Evolutionary conservation across 1,140 invertebrate genomes (phyloP).

Genomic region (Apis dorsata): DNA sequence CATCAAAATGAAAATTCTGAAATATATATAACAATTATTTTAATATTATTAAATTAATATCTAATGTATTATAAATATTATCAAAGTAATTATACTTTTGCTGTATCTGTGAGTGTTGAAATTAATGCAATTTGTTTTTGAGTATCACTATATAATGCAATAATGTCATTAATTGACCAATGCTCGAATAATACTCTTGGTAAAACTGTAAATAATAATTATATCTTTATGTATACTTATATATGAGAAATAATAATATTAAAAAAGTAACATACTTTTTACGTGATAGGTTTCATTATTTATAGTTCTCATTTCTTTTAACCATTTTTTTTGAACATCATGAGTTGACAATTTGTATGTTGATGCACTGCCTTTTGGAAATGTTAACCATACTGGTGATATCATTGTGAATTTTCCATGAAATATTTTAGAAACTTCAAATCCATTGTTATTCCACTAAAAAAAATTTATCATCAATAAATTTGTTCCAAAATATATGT

Average conservation of each 20-base stretch:
- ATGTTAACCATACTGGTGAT: slow-evolving; percentile 96
- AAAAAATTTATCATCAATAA: slow-evolving; percentile 66
- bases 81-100: slow-evolving; percentile 77
- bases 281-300: slow-evolving; percentile 79
- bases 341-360: slow-evolving; percentile 85
- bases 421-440: slow-evolving; percentile 95
- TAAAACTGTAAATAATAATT: slow-evolving; percentile 82
- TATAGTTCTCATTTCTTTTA: slow-evolving; percentile 84
- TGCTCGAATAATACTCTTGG: slow-evolving; percentile 93
- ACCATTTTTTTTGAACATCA: slow-evolving; percentile 92
- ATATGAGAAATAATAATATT: background rate
- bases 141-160: slow-evolving; percentile 82
- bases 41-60: background rate
- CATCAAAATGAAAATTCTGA: slow-evolving; percentile 87
- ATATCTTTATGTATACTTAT: slow-evolving; percentile 10
- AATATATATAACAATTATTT: slow-evolving; percentile 42
- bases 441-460: slow-evolving; percentile 97
- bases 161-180: slow-evolving; percentile 87
- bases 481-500: background rate
- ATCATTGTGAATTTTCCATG: slow-evolving; percentile 93
- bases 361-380: slow-evolving; percentile 83
- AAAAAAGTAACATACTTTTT: slow-evolving; percentile 74
- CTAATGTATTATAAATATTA: background rate
- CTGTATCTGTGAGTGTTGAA: slow-evolving; percentile 82
- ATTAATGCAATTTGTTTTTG: slow-evolving; percentile 82